Percentiles rank a stretch among this genome's conserved stretches.
These are phyloP conservation scores for Xenentodon cancila DNA, from an alignment of 2,797 vertebrate species.

Conservation along the genomic window DNA sequence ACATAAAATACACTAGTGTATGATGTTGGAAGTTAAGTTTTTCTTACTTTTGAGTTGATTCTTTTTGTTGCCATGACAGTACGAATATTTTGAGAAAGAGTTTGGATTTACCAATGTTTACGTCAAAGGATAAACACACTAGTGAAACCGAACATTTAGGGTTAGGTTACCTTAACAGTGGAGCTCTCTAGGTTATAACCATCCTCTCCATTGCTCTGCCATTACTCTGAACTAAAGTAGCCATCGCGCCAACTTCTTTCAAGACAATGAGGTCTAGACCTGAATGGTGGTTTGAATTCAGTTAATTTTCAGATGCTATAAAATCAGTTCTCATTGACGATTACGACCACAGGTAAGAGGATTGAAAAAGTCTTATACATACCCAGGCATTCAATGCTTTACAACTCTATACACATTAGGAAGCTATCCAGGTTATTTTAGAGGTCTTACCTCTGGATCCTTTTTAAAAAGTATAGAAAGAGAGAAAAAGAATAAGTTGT, in stretches of 20 bases:
- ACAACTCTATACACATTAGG: constrained; percentile 88
- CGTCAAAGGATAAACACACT: constrained; percentile 89
- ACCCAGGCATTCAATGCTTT: constrained; percentile 88
- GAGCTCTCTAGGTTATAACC: constrained; percentile 96
- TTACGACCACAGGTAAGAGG: constrained; percentile 87
- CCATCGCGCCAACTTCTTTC: constrained; percentile 90
- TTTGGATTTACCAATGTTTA: constrained; percentile 93
- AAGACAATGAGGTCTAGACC: constrained; percentile 91
- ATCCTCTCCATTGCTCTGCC: constrained; percentile 96
- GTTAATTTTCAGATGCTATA: constrained; percentile 88
- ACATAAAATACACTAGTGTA: constrained; percentile 75
- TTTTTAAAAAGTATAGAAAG: constrained; percentile 90
- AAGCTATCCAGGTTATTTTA: constrained; percentile 89
- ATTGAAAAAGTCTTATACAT: constrained; percentile 89
- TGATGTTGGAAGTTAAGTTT: constrained; percentile 77
- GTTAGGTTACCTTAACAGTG: constrained; percentile 97
- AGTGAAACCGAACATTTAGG: constrained; percentile 95
- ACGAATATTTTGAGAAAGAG: constrained; percentile 83
- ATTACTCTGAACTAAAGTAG: constrained; percentile 96
- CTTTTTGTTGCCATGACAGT: constrained; percentile 83
- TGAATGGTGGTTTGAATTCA: constrained; percentile 92
- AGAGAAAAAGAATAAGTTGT: constrained; percentile 89
- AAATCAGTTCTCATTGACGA: constrained; percentile 84
- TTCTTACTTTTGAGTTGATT: constrained; percentile 77
- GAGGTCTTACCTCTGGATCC: constrained; percentile 90